phyloP scores from a whole-genome alignment of 2,113 vertebrate species.

The Apteryx mantelli region DNA sequence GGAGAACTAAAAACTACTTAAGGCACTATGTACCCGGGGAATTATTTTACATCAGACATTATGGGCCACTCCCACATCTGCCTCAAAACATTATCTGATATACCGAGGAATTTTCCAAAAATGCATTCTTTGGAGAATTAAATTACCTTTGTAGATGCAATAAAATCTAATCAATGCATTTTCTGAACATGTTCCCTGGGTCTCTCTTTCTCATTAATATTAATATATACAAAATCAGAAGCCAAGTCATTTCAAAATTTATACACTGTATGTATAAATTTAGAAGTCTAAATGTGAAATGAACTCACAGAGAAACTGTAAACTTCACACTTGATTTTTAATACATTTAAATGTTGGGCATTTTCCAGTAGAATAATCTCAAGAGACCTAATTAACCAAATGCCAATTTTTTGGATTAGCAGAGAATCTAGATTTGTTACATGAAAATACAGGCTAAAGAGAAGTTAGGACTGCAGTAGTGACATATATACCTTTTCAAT shows the following conservation, averaged over 20 bases:
- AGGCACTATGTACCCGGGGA: background rate
- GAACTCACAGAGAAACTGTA: conserved; percentile 13
- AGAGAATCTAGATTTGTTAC: background rate
- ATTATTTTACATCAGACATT: background rate
- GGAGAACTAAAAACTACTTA: background rate
- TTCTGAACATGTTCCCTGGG: conserved; percentile 2
- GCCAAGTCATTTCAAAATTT: conserved; percentile 10
- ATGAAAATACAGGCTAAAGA: background rate
- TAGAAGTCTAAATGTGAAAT: conserved; percentile 21
- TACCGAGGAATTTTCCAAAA: background rate
- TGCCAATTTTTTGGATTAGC: conserved; percentile 25
- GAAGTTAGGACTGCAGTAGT: background rate
- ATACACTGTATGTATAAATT: conserved; percentile 7
- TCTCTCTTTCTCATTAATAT: conserved; percentile 39
- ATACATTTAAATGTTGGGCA: conserved; percentile 34
- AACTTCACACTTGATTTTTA: conserved; percentile 39
- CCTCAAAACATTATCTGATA: background rate
- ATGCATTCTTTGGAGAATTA: conserved; percentile 5
- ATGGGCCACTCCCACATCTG: background rate
- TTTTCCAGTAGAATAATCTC: conserved; percentile 48
- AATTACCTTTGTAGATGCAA: background rate
- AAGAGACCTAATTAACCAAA: conserved; percentile 56
- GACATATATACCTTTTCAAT: background rate
- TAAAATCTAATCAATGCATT: conserved; percentile 9
- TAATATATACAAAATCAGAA: conserved; percentile 27